Base-by-base conservation (phyloP, 2,113 vertebrate genomes). In the Polypterus bichir region DNA sequence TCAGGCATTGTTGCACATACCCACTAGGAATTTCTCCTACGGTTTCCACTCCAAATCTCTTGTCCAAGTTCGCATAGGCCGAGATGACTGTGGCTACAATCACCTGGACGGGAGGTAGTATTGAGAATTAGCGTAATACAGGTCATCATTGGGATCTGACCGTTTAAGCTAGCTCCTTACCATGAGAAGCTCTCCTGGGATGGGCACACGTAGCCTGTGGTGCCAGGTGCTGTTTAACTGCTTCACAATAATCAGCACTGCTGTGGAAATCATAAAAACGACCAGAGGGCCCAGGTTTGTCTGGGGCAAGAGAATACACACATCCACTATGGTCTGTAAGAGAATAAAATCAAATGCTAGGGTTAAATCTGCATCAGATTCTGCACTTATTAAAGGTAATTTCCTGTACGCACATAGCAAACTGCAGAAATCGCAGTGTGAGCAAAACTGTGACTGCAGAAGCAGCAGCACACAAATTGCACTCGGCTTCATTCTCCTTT, bases 101-200 rank as follows among this genome's bases (percentile, higher is more conserved):
- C 61, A 97, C 85, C 94, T 97, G 70, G 46, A 63, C 69, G 63
- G 53, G 68, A 61, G 62, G 45, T 59, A 76, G 46, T 72, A n/a
- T n/a, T n/a, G n/a, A n/a, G n/a, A n/a, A 65, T 3, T 11, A 64
- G 45, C 47, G 8, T 4, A 6, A 8, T 7, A 44, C 6, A 11
- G 6, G 7, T 44, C 6, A 45, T 0, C 10, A 4, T 5, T 3
- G 52, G 52, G 52, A 6, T 6, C 7, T 53, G 7, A 7, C 6
- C 52, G 6, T 7, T 53, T 6, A 53, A 7, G 6, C 52, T 53
- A 53, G 52, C 7, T n/a, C 64, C 73, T 63, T 73, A 95, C 94
- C 80, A 85, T 88, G 64, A 97, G 63, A 10, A 97, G 88, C 59
- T 97, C 94, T 5, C 92, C 88, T 0, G 94, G 94, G 54, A 97